Percentiles rank a stretch among this genome's conserved stretches.
Conservation (phyloP, 2,888 invertebrate species). For the Trichacis sp. region DNA sequence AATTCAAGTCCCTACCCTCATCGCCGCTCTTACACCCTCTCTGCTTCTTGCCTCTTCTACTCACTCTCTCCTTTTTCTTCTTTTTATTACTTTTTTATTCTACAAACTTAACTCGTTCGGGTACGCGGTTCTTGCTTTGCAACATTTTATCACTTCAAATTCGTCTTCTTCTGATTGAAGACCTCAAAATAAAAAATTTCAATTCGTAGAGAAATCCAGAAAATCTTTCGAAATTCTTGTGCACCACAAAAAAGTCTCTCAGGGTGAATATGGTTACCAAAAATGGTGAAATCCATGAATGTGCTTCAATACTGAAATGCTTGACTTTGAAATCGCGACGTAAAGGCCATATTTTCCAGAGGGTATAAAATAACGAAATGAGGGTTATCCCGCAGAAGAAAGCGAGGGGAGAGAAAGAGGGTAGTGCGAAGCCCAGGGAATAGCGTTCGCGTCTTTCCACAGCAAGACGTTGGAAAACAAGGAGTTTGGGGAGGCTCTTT, state of each 20-base stretch:
- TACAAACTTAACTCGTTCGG: conserved; percentile 9
- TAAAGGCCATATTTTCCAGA: conserved; percentile 49
- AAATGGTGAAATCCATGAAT: no score
- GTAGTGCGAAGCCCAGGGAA: conserved; percentile 31
- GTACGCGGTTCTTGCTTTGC: conserved; percentile 34
- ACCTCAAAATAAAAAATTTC: conserved; percentile 3
- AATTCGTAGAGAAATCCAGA: no score
- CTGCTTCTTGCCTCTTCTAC: conserved; percentile 20
- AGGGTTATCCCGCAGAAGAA: conserved; percentile 40
- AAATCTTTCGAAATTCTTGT: no score
- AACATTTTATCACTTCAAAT: conserved; percentile 30
- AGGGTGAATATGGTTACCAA: no score
- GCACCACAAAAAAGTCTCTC: no score
- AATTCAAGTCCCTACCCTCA: conserved; percentile 56
- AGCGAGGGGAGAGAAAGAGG: conserved; percentile 20
- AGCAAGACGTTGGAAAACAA: conserved; percentile 16
- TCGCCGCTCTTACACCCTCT: conserved; percentile 42
- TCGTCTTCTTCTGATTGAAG: conserved; percentile 26
- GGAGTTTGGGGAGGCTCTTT: conserved; percentile 55
- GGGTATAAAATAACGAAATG: conserved; percentile 54
- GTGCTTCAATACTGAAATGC: conserved; percentile 62
- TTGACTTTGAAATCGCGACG: conserved; percentile 54
- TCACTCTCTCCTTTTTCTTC: conserved; percentile 26
- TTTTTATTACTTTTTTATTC: conserved; percentile 14
- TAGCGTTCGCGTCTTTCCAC: conserved; percentile 29